Evolutionary conservation across 2,888 invertebrate genomes (phyloP).

Genomic region (Plagodis dolabraria): DNA sequence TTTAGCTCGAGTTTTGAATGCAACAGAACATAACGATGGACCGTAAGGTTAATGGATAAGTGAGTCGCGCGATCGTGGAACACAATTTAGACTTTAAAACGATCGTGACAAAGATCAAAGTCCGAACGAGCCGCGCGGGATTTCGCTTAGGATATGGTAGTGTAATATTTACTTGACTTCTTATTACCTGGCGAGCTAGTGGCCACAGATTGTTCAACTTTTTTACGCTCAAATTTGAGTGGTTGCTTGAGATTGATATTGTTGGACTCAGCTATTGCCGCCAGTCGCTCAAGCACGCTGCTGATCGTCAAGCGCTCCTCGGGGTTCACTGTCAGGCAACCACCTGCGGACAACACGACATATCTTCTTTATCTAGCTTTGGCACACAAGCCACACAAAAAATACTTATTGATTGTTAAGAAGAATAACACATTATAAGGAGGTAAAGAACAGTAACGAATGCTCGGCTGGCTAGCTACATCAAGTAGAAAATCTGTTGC

Average conservation of each 20-base stretch:
- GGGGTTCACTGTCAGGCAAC: constrained; percentile 93
- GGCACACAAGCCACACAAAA: constrained; percentile 1
- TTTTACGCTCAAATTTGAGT: constrained; percentile 87
- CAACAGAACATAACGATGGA: constrained; percentile 77
- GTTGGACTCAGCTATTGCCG: constrained; percentile 94
- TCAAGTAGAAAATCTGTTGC: no score
- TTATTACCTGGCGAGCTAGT: constrained; percentile 86
- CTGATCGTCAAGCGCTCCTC: constrained; percentile 91
- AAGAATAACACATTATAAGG: not conserved
- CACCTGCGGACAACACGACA: constrained; percentile 80
- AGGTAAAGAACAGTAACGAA: not conserved
- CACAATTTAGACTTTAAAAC: constrained; percentile 39
- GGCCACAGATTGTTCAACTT: constrained; percentile 86
- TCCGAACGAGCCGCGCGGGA: constrained; percentile 55
- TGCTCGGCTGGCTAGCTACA: no score
- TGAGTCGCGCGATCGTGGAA: constrained; percentile 49
- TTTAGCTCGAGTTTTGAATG: constrained; percentile 81
- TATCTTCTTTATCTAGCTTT: constrained; percentile 8
- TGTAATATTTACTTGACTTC: constrained; percentile 86
- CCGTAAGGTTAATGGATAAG: constrained; percentile 50
- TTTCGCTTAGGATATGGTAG: constrained; percentile 82
- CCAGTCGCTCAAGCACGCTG: constrained; percentile 92
- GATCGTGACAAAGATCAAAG: constrained; percentile 39
- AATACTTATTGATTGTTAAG: not conserved
- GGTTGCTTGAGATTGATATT: constrained; percentile 93